Base-by-base conservation (phyloP, 2,797 vertebrate genomes). In the Danio jaintianensis region DNA sequence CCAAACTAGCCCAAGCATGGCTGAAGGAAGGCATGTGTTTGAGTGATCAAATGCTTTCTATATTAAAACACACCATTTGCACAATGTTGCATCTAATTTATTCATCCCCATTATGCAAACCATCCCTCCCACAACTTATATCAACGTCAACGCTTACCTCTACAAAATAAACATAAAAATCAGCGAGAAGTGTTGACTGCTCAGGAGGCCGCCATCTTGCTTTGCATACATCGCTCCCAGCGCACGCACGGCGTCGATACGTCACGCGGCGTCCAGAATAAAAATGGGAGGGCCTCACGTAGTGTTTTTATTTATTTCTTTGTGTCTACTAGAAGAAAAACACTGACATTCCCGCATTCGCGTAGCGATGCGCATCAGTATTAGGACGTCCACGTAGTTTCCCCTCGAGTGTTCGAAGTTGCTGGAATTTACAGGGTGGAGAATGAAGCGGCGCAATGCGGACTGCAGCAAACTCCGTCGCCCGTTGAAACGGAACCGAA, bases 381-480 rank as follows among this genome's bases (percentile, higher is more conserved):
- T 83, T 77, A 86, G 85, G 85, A 86, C 88, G 89, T 87, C 82
- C 81, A 86, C 80, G 86, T 90, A 88, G 91, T 90, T 85, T 84
- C 85, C 42, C 59, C 85, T 77, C 48, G 52, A 52, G 78, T 76
- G 59, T 84, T 85, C 20, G 18, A 89, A 77, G 78, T 83, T 86
- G 86, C 87, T 83, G 68, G 89, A 92, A 93, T 93, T 90, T 92
- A 92, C 93, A 92, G 80, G 87, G 89, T 93, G 93, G 94, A 97
- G 94, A 94, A 97, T 97, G 96, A 98, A 98, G 96, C 95, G 94
- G 92, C 94, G 95, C 92, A 95, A 94, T 94, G 94, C 94, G 88
- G 95, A 96, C 91, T 95, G 95, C 94, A 95, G 93, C 89, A 96
- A 95, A 90, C 93, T 95, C 92, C 94, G 95, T 90, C 93, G 95